Evolutionary conservation across 30 jellyfish, hydroid and myxozoan genomes (phyloP), one percentile per base, ranked within the genome.

Genomic region (Morbakka virulenta): DNA sequence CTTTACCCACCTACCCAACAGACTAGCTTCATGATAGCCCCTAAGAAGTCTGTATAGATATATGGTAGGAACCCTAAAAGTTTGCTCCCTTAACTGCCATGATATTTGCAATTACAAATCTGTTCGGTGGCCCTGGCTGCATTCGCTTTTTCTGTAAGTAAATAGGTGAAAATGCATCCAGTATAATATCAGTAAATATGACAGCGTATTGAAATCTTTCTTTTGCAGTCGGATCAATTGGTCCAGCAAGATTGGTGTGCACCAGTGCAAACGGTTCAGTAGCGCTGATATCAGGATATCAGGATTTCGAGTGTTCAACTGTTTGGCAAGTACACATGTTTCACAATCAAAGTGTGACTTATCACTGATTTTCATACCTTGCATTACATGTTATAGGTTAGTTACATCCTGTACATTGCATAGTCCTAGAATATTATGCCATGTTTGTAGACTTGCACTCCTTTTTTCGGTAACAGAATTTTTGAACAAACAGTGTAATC

Each of bases 211-310:
- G 31, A 49, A 1, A 67, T 1, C 88, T 88, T 3, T 65, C 89
- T 23, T 25, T 67, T 1, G 89, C 89, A 1, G 32, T 17, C 1
- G 89, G 88, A 1, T 66, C 88, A 23, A 77, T 77, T 6, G 89
- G 89, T 27, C 89, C 88, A n/a, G 89, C 6, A n/a, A 77, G 26
- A 47, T 77, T 88, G 14, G 89, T 67, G 52, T 64, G 89, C 13
- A 77, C 88, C 1, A 6, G n/a, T 28, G 65, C 82, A 20, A 77
- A 53, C 21, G 87, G 89, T 13, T 29, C 22, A 1, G 88, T 63
- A 1, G 88, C 89, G 25, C 72, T 4, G 1, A 28, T 25, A 72
- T 72, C 74, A 20, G 87, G 87, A 17, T 75, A 2, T n/a, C n/a
- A 22, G 72, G 2, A 41, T 62, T 75, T 28, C 87, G 75, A 1